phyloP scores from a whole-genome alignment of 2,888 invertebrate species.

The Drosophila parthenogenetica region DNA sequence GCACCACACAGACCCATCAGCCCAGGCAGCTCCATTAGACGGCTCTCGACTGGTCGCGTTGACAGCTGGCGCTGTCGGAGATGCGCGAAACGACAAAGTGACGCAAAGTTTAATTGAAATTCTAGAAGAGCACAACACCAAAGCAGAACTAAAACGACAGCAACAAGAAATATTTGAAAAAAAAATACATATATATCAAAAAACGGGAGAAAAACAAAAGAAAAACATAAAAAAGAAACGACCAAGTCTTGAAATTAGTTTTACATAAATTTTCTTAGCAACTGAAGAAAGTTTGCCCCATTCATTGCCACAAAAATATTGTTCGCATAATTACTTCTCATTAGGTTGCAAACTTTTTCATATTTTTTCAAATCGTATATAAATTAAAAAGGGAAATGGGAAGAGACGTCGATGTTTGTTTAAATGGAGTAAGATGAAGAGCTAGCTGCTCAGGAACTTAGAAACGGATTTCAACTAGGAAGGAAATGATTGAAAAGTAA shows the following conservation, averaged over 20 bases:
- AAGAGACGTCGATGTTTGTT: not conserved
- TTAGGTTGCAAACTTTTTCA: constrained; percentile 13
- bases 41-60: constrained; percentile 36
- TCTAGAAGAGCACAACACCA: constrained; percentile 41
- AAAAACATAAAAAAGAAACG: constrained; percentile 12
- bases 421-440: not conserved
- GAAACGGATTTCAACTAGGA: not conserved
- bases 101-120: constrained; percentile 79
- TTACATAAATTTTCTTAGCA: constrained; percentile 61
- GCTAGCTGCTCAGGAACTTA: not conserved
- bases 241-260: constrained; percentile 68
- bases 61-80: constrained; percentile 65
- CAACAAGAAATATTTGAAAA: not conserved
- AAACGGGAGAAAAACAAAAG: not conserved
- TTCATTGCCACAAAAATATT: constrained; percentile 41
- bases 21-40: constrained; percentile 64
- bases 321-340: constrained; percentile 47
- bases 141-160: constrained; percentile 15
- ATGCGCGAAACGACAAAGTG: constrained; percentile 64
- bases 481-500: not conserved
- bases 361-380: constrained; percentile 10
- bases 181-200: too few relatives aligned
- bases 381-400: not conserved
- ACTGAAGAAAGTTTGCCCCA: constrained; percentile 25
- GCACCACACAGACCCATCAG: too few relatives aligned